Evolutionary conservation across 2,113 vertebrate genomes (phyloP), one percentile per base, ranked within the genome.

Genomic region (Aptenodytes forsteri): DNA sequence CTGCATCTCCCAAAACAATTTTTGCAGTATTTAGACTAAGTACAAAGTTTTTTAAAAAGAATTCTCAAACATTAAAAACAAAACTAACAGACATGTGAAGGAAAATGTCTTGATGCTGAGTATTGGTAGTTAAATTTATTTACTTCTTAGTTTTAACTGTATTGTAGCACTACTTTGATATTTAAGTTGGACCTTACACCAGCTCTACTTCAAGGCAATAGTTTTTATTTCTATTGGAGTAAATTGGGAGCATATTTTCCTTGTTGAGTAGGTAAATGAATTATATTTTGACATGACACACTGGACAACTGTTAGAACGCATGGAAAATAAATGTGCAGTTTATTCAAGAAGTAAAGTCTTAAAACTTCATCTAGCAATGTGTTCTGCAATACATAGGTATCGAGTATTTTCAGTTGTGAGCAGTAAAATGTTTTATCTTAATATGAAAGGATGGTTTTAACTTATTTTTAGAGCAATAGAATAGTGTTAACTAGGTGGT

Each of bases 391-490:
- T 58, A 42, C 42, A 42, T 42, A 67, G 88, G 89, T 96, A 96
- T 84, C 8, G 29, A 66, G 66, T 66, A n/a, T 85, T 87, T 95
- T 91, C 54, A 78, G 78, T 87, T 89, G 52, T 12, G 20, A 89
- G 58, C 65, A 44, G 55, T 83, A 47, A 67, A 67, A 54, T 55
- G 14, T 88, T 83, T 84, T 94, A 19, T 92, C 50, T 86, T 85
- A 44, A 34, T 50, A 42, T 40, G 34, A 78, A 59, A 90, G 61
- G 40, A 32, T 64, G 71, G 7, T 67, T 83, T 95, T 97, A 97
- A 96, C 47, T 96, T 96, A 97, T 97, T 97, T 83, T 87, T 95
- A 66, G 71, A 83, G 56, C 46, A 61, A 27, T 75, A 77, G 89
- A 56, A 34, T 94, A 70, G 50, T 55, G 75, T 67, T 94, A 76